Conservation (phyloP, 1,140 invertebrate species). For the Rhynchophorus ferrugineus region DNA sequence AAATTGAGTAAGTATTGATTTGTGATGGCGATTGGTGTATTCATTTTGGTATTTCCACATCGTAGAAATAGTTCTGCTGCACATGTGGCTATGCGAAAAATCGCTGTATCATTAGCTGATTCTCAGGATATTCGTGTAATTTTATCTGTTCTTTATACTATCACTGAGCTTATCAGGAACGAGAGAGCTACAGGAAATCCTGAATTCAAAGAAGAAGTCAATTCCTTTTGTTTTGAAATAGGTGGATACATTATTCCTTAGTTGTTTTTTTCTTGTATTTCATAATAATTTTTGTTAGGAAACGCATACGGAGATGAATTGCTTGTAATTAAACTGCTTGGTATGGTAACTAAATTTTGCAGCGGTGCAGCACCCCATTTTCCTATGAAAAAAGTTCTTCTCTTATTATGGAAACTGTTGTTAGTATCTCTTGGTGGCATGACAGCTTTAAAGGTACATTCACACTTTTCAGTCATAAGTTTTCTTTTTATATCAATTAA, state of each 20-base stretch:
- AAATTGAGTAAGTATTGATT: slow-evolving; percentile 70
- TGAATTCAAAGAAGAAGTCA: slow-evolving; percentile 51
- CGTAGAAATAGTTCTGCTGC: slow-evolving; percentile 62
- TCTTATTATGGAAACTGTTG: slow-evolving; percentile 94
- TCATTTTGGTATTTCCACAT: neutral
- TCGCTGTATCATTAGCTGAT: slow-evolving; percentile 84
- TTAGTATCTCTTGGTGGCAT: slow-evolving; percentile 86
- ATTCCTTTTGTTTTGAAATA: slow-evolving; percentile 74
- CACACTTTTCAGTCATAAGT: slow-evolving; percentile 82
- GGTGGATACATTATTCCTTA: slow-evolving; percentile 43
- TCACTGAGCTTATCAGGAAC: slow-evolving; percentile 83
- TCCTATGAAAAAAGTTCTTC: slow-evolving; percentile 94
- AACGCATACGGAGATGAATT: slow-evolving; percentile 64
- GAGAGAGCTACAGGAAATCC: slow-evolving; percentile 53
- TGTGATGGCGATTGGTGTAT: neutral
- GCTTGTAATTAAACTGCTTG: slow-evolving; percentile 78
- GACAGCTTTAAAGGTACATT: slow-evolving; percentile 69
- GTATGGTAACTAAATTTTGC: slow-evolving; percentile 92
- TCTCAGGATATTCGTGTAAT: slow-evolving; percentile 87
- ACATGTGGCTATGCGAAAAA: slow-evolving; percentile 73
- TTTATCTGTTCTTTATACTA: slow-evolving; percentile 87
- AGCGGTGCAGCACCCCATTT: slow-evolving; percentile 90
- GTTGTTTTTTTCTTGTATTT: neutral
- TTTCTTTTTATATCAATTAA: slow-evolving; percentile 57
- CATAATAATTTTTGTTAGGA: slow-evolving; percentile 13